Base-by-base conservation (phyloP, 1,140 invertebrate genomes). In the Eulimnadia texana region DNA sequence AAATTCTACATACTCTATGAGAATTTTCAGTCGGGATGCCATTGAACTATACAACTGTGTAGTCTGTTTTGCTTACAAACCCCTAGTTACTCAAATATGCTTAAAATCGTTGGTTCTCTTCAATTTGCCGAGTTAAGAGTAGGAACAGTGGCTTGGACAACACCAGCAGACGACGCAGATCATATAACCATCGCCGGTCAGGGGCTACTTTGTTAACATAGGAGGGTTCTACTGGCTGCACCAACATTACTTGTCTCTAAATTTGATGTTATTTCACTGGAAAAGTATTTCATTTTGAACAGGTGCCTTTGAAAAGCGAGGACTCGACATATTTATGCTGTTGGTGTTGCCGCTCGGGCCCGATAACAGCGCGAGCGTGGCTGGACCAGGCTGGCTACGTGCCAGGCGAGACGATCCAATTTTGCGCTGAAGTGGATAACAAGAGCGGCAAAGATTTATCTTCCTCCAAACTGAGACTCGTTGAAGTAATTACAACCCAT, bases 321-420 rank as follows among this genome's bases (percentile, higher is more conserved):
- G 72, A 73, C 33, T 74, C 76, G 65, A 78, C 78, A 66, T 72
- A 70, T 22, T 61, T 79, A 25, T 79, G 77, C 68, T 79, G 77
- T 67, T 74, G 75, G 71, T 71, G 77, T 62, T 79, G 77, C 67
- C 74, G 70, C 25, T 77, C 76, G 25, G 77, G 77, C 50, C 75
- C 76, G 3, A 76, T 79, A 47, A 73, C 72, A 52, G 68, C 78
- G 27, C 70, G 71, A 63, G 76, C 74, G 20, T 64, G 71, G 24
- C 25, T 68, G 3, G 58, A 63, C 3, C 62, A 50, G n/a, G 60
- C 55, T 50, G 67, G 67, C 9, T 68, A 55, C 51, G 61, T 64
- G 11, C 64, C 67, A 33, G 67, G 67, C 28, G 64, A 68, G 76
- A 68, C 63, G 64, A 66, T 68, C 67, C 58, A 56, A 19, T 66